Conservation (phyloP, 2,113 vertebrate species). For the Rhynchopsitta pachyrhyncha region DNA sequence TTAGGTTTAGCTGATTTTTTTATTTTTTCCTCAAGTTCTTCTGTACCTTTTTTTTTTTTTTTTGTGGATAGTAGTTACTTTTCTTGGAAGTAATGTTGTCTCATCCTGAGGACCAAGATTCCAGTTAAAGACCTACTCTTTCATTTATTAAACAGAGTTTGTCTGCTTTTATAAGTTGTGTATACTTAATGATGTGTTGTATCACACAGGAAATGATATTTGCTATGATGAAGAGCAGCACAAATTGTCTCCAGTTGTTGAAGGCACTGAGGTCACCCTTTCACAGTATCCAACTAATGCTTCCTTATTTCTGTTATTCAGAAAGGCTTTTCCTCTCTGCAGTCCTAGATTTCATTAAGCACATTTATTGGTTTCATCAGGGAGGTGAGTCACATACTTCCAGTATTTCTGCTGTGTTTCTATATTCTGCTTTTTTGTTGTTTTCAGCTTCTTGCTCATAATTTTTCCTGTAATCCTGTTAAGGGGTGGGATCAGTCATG, state of each 20-base stretch:
- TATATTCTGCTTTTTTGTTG: background rate
- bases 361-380: conserved; percentile 23
- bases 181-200: background rate
- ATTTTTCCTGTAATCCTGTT: background rate
- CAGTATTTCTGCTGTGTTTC: conserved; percentile 10
- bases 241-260: background rate
- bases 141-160: conserved; percentile 35
- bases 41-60: background rate
- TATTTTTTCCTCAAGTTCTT: background rate
- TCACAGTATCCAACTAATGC: background rate
- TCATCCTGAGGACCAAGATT: background rate
- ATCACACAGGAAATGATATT: conserved; percentile 21
- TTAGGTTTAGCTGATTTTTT: background rate
- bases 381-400: conserved; percentile 11
- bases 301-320: conserved; percentile 32
- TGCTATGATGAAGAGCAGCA: background rate
- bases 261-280: conserved; percentile 8
- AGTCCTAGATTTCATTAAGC: background rate
- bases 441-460: background rate
- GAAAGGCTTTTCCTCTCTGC: conserved; percentile 23
- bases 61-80: background rate
- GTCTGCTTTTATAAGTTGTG: background rate
- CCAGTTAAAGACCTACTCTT: background rate
- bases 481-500: background rate
- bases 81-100: background rate